Evolutionary conservation across 1,140 invertebrate species (phyloP).

Genomic region (Pseudomyrmex flavicornis): DNA sequence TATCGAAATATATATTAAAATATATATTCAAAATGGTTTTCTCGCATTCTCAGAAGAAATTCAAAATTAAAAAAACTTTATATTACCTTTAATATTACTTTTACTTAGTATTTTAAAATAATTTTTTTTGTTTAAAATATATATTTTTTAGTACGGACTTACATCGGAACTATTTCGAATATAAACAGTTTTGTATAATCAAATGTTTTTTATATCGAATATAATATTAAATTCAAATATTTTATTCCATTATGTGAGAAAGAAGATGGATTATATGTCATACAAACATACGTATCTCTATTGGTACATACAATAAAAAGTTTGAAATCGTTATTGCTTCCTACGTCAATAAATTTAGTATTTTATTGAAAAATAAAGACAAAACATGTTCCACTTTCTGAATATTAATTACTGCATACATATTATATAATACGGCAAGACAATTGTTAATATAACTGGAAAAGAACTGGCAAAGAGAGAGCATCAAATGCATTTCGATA

Average conservation of each 20-base stretch:
- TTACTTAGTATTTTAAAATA: not conserved
- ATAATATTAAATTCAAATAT: not conserved
- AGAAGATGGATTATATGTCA: slow-evolving; percentile 12
- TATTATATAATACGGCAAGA: no score
- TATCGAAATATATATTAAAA: no score
- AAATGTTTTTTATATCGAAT: not conserved
- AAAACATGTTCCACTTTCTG: not conserved
- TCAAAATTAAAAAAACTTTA: no score
- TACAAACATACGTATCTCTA: not conserved
- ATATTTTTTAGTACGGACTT: not conserved
- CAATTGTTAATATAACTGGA: no score
- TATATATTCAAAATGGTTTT: no score
- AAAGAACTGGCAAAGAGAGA: no score
- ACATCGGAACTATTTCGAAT: no score
- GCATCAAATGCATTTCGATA: no score
- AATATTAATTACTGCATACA: no score
- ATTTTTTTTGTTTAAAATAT: not conserved
- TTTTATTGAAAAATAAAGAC: not conserved
- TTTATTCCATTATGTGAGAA: not conserved
- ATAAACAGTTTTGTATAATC: not conserved
- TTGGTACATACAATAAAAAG: not conserved
- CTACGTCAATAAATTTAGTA: not conserved
- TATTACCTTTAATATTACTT: no score
- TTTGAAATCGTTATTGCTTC: not conserved
- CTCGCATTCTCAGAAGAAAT: no score